Percentiles rank a stretch among this genome's conserved stretches.
Evolutionary conservation across 2,888 invertebrate species (phyloP).

Genomic region (Pristionchus exspectatus): DNA sequence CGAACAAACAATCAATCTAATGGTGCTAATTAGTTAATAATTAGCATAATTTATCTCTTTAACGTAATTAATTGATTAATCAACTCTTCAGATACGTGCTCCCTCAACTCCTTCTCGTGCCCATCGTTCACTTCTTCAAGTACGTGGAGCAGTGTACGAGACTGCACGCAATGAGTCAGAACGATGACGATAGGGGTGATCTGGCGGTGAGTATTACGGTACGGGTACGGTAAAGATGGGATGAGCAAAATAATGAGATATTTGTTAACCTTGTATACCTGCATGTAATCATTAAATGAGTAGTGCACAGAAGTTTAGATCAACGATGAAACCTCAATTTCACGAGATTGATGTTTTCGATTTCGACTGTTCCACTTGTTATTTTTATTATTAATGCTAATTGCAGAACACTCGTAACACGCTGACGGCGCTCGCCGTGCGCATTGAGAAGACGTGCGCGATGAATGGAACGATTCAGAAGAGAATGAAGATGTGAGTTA

Average conservation of each 20-base stretch:
- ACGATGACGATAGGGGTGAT: slow-evolving; percentile 52
- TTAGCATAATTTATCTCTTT: neutral
- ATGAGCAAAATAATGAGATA: too few relatives aligned
- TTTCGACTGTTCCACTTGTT: neutral
- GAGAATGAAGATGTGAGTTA: slow-evolving; percentile 48
- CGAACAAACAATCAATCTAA: neutral
- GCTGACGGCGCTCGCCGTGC: slow-evolving; percentile 24
- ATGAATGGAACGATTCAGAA: slow-evolving; percentile 50
- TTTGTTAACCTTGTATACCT: too few relatives aligned
- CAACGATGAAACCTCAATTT: neutral
- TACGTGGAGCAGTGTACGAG: slow-evolving; percentile 63
- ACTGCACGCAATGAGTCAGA: slow-evolving; percentile 49
- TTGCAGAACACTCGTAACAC: slow-evolving; percentile 25
- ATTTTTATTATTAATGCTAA: neutral
- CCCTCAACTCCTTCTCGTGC: slow-evolving; percentile 72
- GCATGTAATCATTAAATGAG: too few relatives aligned
- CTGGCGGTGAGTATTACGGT: slow-evolving; percentile 22
- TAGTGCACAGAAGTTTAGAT: neutral
- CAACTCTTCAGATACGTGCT: slow-evolving; percentile 72
- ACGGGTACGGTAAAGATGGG: neutral
- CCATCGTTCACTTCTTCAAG: slow-evolving; percentile 72
- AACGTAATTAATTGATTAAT: neutral
- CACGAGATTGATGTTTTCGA: neutral
- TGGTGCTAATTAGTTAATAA: neutral
- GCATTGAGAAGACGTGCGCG: slow-evolving; percentile 55